These are phyloP conservation scores for Dolichallabes microphthalmus DNA, from an alignment of 2,113 vertebrate species.

Conservation along the genomic window DNA sequence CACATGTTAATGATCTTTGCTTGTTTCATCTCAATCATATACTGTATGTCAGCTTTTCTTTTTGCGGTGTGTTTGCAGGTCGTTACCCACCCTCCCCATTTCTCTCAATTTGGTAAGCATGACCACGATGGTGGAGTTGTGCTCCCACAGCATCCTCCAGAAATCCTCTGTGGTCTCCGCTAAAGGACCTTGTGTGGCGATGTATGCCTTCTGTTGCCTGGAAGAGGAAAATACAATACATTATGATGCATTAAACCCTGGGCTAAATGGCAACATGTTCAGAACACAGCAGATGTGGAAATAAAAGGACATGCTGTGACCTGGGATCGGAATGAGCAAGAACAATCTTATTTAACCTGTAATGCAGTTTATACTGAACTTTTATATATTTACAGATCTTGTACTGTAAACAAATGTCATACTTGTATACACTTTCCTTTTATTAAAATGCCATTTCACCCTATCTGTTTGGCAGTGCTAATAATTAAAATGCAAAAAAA, in stretches of 20 bases:
- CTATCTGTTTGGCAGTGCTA: neutral
- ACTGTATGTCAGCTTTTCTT: neutral
- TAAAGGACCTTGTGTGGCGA: conserved; percentile 77
- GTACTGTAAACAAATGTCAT: neutral
- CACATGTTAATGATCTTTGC: neutral
- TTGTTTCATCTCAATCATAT: neutral
- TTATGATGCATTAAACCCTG: conserved; percentile 59
- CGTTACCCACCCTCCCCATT: conserved; percentile 71
- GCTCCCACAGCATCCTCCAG: conserved; percentile 80
- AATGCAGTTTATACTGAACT: neutral
- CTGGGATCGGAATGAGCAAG: neutral
- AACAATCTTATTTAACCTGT: neutral
- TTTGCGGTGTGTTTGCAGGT: neutral
- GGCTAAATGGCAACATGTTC: neutral
- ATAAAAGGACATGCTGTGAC: neutral
- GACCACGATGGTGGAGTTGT: conserved; percentile 80
- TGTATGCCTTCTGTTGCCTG: conserved; percentile 77
- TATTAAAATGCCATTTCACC: neutral
- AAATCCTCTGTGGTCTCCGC: conserved; percentile 79
- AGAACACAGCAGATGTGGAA: conserved; percentile 8
- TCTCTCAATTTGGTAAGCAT: conserved; percentile 79
- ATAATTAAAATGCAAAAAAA: neutral
- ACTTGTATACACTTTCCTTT: neutral
- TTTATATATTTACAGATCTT: neutral
- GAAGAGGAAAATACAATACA: conserved; percentile 27